Evolutionary conservation across 2,113 vertebrate genomes (phyloP).

Genomic region (Mesitornis unicolor): DNA sequence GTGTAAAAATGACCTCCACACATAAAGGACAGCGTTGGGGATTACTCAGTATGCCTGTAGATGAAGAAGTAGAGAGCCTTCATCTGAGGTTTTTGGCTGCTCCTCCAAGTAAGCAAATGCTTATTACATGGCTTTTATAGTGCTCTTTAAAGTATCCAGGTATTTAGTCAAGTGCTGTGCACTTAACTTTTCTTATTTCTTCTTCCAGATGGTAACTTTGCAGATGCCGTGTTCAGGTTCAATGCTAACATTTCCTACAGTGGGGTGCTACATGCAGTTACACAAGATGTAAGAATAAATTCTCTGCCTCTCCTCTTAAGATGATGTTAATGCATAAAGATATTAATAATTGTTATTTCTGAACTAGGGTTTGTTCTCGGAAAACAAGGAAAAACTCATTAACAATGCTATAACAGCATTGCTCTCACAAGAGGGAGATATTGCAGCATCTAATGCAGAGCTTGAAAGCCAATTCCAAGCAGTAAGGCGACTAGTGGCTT

Average conservation of each 20-base stretch:
- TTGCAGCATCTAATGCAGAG: slow-evolving; percentile 85
- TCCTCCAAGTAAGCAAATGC: slow-evolving; percentile 87
- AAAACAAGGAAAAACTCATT: slow-evolving; percentile 99
- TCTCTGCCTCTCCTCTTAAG: neutral
- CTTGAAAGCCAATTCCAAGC: slow-evolving; percentile 98
- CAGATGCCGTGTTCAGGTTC: slow-evolving; percentile 97
- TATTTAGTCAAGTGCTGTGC: neutral
- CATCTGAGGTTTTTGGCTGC: slow-evolving; percentile 93
- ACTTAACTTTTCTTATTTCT: neutral
- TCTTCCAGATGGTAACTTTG: slow-evolving; percentile 91
- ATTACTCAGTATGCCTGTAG: slow-evolving; percentile 95
- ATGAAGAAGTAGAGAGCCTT: slow-evolving; percentile 97
- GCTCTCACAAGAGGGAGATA: slow-evolving; percentile 89
- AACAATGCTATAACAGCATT: slow-evolving; percentile 95
- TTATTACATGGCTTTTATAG: neutral
- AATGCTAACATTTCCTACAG: slow-evolving; percentile 98
- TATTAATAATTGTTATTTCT: slow-evolving; percentile 14
- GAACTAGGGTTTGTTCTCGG: slow-evolving; percentile 92
- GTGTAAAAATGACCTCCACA: slow-evolving; percentile 95
- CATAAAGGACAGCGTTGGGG: slow-evolving; percentile 96
- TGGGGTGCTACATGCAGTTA: slow-evolving; percentile 95
- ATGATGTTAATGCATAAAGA: neutral
- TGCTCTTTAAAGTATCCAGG: neutral
- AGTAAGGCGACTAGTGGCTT: slow-evolving; percentile 92
- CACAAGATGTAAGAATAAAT: slow-evolving; percentile 90